These are phyloP conservation scores for Todiramphus chloris DNA, from an alignment of 2,113 vertebrate species.

Conservation along the genomic window DNA sequence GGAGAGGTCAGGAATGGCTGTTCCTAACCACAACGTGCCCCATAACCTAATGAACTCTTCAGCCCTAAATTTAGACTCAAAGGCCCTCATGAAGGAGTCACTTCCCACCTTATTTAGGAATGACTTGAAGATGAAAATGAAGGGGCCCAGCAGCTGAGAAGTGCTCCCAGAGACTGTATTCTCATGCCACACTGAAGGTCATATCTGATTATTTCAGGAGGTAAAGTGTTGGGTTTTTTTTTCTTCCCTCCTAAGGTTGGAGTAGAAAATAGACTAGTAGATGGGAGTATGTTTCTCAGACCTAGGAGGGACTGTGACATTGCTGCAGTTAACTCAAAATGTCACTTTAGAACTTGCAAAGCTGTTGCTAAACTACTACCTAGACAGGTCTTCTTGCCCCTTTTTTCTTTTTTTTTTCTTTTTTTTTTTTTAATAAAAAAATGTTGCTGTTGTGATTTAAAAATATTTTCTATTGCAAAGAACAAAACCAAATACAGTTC, in stretches of 20 bases:
- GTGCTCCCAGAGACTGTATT: not conserved
- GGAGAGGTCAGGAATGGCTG: not conserved
- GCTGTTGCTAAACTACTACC: not conserved
- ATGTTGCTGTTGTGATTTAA: not conserved
- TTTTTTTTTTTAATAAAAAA: not conserved
- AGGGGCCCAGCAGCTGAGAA: not conserved
- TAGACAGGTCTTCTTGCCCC: not conserved
- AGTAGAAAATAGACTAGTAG: not conserved
- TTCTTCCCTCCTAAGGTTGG: not conserved
- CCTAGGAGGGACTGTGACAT: not conserved
- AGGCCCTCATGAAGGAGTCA: fast-evolving
- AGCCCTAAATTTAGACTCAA: not conserved
- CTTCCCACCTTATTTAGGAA: not conserved
- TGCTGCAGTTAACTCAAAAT: not conserved
- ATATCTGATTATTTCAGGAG: not conserved
- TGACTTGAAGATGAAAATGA: not conserved
- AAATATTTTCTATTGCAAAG: not conserved
- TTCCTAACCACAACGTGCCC: not conserved
- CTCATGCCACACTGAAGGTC: not conserved
- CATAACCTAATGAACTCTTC: not conserved
- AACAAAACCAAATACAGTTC: not conserved
- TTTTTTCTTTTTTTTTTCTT: not conserved
- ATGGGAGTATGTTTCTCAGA: not conserved
- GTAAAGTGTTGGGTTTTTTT: not conserved
- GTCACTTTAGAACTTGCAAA: not conserved